Percentiles rank a stretch among this genome's conserved stretches.
These are phyloP conservation scores for Lymantria monacha DNA, from an alignment of 2,888 invertebrate genomes.

Conservation along the genomic window DNA sequence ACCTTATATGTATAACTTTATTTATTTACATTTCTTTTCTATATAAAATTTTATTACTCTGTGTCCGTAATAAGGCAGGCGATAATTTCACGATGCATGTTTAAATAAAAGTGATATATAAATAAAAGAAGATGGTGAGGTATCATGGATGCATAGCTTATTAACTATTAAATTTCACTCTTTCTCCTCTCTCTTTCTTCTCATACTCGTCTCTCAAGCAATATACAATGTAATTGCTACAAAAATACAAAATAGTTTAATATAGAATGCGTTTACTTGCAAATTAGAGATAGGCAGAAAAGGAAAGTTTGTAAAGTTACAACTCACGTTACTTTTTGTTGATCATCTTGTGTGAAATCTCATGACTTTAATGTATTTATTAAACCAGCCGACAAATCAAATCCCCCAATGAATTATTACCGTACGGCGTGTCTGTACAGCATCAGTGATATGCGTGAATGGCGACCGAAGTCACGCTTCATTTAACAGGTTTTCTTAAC, in stretches of 20 bases:
- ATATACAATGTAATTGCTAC: constrained; percentile 12
- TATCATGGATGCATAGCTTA: too few species aligned
- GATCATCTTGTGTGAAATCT: constrained; percentile 67
- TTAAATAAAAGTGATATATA: too few species aligned
- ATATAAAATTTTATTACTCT: too few species aligned
- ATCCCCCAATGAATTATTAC: not conserved
- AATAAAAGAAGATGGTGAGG: too few species aligned
- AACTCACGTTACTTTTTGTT: constrained; percentile 61
- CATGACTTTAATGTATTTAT: constrained; percentile 39
- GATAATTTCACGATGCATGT: too few species aligned
- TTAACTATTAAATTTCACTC: too few species aligned
- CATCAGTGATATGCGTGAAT: constrained; percentile 5
- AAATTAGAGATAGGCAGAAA: constrained; percentile 57
- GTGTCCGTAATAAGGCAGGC: too few species aligned
- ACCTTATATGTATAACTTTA: too few species aligned
- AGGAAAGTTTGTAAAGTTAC: constrained; percentile 65
- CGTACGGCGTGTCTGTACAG: constrained; percentile 1
- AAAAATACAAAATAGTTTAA: constrained; percentile 18
- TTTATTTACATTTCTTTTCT: too few species aligned
- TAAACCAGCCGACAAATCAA: constrained; percentile 10
- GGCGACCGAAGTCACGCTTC: constrained; percentile 10
- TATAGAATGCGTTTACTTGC: constrained; percentile 37
- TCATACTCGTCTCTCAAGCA: too few species aligned
- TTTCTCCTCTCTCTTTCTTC: too few species aligned
- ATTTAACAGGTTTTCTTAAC: constrained; percentile 18